Evolutionary conservation across 2,888 invertebrate genomes (phyloP).

Genomic region (Pandemis heparana): DNA sequence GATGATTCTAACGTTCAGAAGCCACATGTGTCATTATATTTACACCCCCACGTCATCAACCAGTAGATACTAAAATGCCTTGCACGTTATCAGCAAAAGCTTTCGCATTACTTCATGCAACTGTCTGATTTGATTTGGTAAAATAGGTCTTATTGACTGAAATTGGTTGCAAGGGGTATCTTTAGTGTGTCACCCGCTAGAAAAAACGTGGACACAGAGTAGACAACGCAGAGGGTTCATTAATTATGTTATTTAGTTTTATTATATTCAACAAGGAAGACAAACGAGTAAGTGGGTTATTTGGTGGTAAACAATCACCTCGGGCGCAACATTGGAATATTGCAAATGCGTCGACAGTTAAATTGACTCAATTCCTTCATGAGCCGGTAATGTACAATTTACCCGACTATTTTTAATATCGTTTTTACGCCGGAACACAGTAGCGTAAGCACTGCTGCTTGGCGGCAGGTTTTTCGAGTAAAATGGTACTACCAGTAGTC

Average conservation of each 20-base stretch:
- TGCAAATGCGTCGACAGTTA: no score
- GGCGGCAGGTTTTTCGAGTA: no score
- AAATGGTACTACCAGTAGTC: no score
- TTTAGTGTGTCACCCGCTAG: slow-evolving; percentile 12
- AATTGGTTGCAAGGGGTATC: slow-evolving; percentile 13
- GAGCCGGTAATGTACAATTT: no score
- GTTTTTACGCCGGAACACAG: no score
- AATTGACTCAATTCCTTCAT: no score
- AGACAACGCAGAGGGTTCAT: slow-evolving; percentile 7
- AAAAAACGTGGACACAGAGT: slow-evolving; percentile 16
- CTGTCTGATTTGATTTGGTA: slow-evolving; percentile 1
- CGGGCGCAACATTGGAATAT: no score
- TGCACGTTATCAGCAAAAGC: slow-evolving; percentile 3
- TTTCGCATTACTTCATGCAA: slow-evolving; percentile 10
- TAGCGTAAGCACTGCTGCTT: no score
- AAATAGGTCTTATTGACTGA: slow-evolving; percentile 33
- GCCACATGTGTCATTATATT: slow-evolving; percentile 41
- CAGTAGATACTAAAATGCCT: slow-evolving; percentile 20
- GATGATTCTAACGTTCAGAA: slow-evolving; percentile 39
- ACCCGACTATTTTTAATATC: no score
- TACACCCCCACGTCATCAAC: slow-evolving; percentile 11
- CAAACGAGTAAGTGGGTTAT: no score
- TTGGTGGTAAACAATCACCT: no score
- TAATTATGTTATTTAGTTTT: neutral
- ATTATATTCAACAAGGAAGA: no score